Base-by-base conservation (phyloP, 1,140 invertebrate species). In the Probaryconus sp. region DNA sequence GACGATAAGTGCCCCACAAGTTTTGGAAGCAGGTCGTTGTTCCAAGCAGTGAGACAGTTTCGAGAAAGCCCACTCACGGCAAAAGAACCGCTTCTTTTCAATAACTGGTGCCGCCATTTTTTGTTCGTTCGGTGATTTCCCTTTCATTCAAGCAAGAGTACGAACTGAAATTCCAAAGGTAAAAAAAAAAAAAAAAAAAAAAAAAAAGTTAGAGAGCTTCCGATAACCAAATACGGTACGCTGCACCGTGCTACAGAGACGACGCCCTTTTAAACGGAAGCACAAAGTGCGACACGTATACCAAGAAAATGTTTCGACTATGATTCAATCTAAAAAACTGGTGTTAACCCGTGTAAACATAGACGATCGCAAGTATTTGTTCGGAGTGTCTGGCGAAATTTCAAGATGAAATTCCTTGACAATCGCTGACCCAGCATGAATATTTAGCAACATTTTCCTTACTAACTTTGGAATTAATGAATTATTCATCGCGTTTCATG, bases 21-120 rank as follows among this genome's bases (percentile, higher is more conserved):
- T 92, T 79, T 93, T 93, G 40, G 92, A 92, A 4, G 91, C 90
- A 0, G 93, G 92, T 38, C 94, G 84, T 80, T 95, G 93, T 76
- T 98, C 96, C 68, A 98, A 81, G 68, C 95, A 97, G 75, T 97
- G 93, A 1, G 93, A 92, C n/a, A 98, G 90, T 86, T 98, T 98
- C 81, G 95, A 93, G 77, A 98, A 97, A 1, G 95, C 95, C 97
- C 97, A 98, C 86, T 98, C 96, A 9, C 97, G 91, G 79, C 93
- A 94, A 83, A 92, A 92, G 82, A 94, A 93, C 42, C 91, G 90
- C 77, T 92, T 92, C 78, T 89, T 89, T 69, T 90, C 90, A 65
- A 88, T 88, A 47, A 88, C 86, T 45, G 87, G 87, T 10, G 87
- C 87, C 4, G 86, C 85, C 87, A 88, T 88, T 20, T 77, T 83